Conservation (phyloP, 92 coral and sea anemone genomes). For the Blastomussa wellsi region DNA sequence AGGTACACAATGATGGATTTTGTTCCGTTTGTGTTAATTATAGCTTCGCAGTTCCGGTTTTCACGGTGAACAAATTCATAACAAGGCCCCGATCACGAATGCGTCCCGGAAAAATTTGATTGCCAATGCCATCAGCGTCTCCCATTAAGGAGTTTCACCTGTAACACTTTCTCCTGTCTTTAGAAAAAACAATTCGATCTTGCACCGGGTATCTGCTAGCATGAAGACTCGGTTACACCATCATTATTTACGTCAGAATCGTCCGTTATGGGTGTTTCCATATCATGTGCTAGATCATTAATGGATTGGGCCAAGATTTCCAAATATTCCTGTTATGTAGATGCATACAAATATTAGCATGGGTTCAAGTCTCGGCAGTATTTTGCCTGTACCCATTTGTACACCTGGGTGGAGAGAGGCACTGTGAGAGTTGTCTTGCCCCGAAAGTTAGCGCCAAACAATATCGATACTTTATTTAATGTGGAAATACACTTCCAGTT, state of each 20-base stretch:
- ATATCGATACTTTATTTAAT: background rate
- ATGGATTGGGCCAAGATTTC: conserved; percentile 86
- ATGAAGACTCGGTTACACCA: conserved; percentile 62
- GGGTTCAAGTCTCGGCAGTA: no score
- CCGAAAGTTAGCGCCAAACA: no score
- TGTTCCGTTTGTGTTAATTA: background rate
- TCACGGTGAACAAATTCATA: background rate
- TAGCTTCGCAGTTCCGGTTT: background rate
- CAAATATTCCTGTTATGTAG: conserved; percentile 74
- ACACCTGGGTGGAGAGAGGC: no score
- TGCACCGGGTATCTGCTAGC: conserved; percentile 28
- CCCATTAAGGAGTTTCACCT: background rate
- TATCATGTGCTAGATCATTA: conserved; percentile 70
- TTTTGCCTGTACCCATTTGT: no score
- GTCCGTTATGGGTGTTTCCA: conserved; percentile 86
- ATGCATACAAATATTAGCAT: background rate
- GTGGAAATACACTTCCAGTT: background rate
- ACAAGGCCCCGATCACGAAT: background rate
- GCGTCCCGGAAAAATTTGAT: background rate
- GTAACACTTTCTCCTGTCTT: conserved; percentile 1
- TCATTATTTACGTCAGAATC: conserved; percentile 67
- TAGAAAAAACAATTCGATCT: background rate
- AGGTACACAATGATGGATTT: background rate
- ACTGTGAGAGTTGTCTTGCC: no score
- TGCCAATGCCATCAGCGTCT: background rate